Percentiles rank a stretch among this genome's conserved stretches.
phyloP scores from a whole-genome alignment of 2,888 invertebrate species.

The Acheta domesticus region DNA sequence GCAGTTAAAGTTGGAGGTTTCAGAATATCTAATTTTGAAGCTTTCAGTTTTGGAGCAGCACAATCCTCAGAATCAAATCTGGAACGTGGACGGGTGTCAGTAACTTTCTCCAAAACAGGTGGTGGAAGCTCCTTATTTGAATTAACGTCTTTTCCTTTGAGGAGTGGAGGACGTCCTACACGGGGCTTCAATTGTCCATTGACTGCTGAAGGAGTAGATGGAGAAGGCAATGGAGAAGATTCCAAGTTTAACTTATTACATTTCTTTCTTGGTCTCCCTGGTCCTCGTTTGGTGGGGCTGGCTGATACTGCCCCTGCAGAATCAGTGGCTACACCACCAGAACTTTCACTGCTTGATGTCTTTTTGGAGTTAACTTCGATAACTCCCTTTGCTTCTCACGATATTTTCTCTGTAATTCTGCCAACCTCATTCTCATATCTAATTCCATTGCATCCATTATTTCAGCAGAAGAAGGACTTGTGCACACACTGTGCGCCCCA shows the following conservation, averaged over 20 bases:
- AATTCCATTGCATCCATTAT: conserved; percentile 69
- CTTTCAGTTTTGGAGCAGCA: conserved; percentile 35
- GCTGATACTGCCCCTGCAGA: neutral
- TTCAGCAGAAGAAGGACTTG: conserved; percentile 33
- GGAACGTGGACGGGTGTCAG: conserved; percentile 24
- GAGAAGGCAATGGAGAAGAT: conserved; percentile 28
- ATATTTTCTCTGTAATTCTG: conserved; percentile 76
- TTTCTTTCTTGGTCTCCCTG: conserved; percentile 51
- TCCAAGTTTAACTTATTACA: conserved; percentile 35
- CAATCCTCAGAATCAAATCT: conserved; percentile 32
- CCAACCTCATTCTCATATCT: conserved; percentile 75
- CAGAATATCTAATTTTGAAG: conserved; percentile 42
- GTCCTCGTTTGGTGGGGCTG: conserved; percentile 47
- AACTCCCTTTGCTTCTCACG: conserved; percentile 80
- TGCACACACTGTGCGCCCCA: conserved; percentile 25
- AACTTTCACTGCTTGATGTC: conserved; percentile 23
- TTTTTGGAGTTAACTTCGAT: conserved; percentile 64
- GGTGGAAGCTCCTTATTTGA: conserved; percentile 42
- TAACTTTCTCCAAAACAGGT: conserved; percentile 44
- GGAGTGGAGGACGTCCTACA: conserved; percentile 27
- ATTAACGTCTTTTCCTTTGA: conserved; percentile 21
- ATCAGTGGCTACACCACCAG: conserved; percentile 22
- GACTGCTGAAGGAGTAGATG: conserved; percentile 19
- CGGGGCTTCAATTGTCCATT: conserved; percentile 21
- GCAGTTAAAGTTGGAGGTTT: conserved; percentile 49